phyloP scores from a whole-genome alignment of 2,888 invertebrate species.

The Epistrophe eligans region DNA sequence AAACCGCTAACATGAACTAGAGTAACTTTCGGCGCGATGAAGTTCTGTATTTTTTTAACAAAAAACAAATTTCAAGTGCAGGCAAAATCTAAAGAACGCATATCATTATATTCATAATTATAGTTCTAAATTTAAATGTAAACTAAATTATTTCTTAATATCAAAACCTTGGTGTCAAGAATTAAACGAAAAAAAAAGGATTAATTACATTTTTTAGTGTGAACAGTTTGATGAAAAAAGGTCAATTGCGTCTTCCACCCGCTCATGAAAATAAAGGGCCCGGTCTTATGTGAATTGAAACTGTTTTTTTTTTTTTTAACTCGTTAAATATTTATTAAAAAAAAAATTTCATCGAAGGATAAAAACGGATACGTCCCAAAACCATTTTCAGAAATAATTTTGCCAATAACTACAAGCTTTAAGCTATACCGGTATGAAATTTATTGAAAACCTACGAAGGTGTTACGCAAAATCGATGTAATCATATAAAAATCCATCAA shows the following conservation, averaged over 20 bases:
- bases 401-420: neutral
- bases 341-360: neutral
- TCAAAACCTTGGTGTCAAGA: slow-evolving; percentile 7
- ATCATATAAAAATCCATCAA: slow-evolving; percentile 35
- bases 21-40: slow-evolving; percentile 44
- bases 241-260: slow-evolving; percentile 39
- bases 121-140: neutral
- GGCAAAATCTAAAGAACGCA: slow-evolving; percentile 28
- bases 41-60: slow-evolving; percentile 42
- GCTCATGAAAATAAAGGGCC: slow-evolving; percentile 3
- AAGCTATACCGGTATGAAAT: slow-evolving; percentile 10
- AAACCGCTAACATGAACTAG: slow-evolving; percentile 21
- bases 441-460: neutral
- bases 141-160: neutral
- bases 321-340: neutral
- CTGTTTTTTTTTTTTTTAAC: neutral
- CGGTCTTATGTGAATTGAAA: slow-evolving; percentile 23
- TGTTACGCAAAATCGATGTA: slow-evolving; percentile 59
- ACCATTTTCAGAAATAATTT: neutral
- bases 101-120: neutral
- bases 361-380: slow-evolving; percentile 20
- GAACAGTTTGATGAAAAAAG: slow-evolving; percentile 1
- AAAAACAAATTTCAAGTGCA: slow-evolving; percentile 57
- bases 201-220: neutral
- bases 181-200: neutral